These are phyloP conservation scores for Catagonus wagneri DNA, from an alignment of 2,113 vertebrate genomes.

Conservation along the genomic window DNA sequence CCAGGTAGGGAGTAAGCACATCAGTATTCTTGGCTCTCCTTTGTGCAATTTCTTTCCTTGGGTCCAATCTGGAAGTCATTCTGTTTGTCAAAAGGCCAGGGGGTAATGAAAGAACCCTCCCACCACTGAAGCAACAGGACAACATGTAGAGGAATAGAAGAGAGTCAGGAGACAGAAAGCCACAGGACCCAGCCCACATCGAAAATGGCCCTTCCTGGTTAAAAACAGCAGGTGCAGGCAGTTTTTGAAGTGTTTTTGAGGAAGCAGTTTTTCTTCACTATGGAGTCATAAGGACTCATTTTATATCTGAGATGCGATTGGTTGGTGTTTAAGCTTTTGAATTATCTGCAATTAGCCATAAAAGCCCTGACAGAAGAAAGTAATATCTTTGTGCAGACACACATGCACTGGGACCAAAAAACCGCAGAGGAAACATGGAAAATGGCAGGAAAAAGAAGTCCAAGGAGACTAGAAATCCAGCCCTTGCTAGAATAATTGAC, in stretches of 20 bases:
- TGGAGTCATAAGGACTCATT: background rate
- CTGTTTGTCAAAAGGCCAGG: constrained; percentile 29
- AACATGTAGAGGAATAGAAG: background rate
- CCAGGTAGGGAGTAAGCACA: background rate
- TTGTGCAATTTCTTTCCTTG: background rate
- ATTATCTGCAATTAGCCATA: background rate
- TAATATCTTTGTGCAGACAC: background rate
- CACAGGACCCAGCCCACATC: accelerated
- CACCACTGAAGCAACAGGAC: background rate
- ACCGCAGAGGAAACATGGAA: background rate
- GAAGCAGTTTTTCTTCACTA: background rate
- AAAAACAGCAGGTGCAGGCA: background rate
- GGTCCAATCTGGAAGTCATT: constrained; percentile 56
- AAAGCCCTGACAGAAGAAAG: background rate
- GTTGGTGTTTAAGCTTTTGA: constrained; percentile 14
- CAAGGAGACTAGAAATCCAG: background rate
- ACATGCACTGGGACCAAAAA: background rate
- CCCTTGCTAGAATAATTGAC: background rate
- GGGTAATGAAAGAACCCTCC: background rate
- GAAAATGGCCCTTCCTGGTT: background rate
- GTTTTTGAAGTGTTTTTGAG: background rate
- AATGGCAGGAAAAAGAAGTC: background rate
- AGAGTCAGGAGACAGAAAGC: background rate
- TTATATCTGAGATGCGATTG: background rate
- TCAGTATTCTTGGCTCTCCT: background rate